Percentiles rank a stretch among this genome's conserved stretches.
Evolutionary conservation across 1,140 invertebrate species (phyloP).

Genomic region (Plodia interpunctella): DNA sequence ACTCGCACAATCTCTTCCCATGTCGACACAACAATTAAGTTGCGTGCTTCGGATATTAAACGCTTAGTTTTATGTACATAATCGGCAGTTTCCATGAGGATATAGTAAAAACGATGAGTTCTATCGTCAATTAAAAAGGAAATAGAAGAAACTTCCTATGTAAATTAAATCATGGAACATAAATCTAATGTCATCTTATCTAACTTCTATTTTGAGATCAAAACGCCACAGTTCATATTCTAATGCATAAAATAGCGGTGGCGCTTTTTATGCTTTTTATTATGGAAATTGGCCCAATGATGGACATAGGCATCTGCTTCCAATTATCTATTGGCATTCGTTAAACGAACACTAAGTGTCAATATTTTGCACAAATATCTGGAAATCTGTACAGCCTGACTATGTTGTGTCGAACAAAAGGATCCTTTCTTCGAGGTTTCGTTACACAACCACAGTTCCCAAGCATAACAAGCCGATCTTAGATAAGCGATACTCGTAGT

Average conservation of each 20-base stretch:
- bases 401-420: not conserved
- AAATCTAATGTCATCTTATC: no score
- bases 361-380: no score
- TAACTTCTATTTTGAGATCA: no score
- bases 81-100: not conserved
- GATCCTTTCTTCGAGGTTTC: not conserved
- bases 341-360: no score
- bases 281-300: no score
- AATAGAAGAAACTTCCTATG: no score
- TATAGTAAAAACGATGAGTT: not conserved
- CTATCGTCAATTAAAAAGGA: not conserved
- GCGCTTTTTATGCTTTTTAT: no score
- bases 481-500: conserved; percentile 50
- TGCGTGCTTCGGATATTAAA: not conserved
- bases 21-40: not conserved
- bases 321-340: no score
- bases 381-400: not conserved
- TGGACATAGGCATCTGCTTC: no score
- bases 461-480: conserved; percentile 59
- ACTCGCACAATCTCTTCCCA: conserved; percentile 10
- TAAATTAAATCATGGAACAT: no score
- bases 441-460: conserved; percentile 60
- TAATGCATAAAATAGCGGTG: no score
- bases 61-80: not conserved
- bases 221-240: no score